Conservation (phyloP, 2,113 vertebrate genomes). For the Dromaius novaehollandiae region DNA sequence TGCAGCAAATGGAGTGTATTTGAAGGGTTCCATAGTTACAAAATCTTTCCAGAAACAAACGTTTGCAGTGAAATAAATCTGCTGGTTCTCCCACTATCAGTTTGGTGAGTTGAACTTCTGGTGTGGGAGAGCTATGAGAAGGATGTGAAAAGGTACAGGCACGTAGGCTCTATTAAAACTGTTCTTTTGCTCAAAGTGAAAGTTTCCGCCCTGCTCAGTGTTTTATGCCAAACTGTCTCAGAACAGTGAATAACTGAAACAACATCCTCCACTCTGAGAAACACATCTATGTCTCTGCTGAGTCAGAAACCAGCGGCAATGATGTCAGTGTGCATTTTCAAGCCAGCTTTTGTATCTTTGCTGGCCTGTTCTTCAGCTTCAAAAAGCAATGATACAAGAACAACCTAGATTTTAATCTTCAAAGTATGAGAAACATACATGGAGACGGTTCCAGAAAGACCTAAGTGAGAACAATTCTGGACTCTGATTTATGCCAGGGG, state of each 20-base stretch:
- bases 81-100: neutral
- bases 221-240: neutral
- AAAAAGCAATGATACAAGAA: neutral
- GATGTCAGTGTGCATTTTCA: neutral
- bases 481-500: neutral
- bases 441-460: neutral
- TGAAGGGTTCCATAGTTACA: neutral
- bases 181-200: conserved; percentile 55
- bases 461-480: neutral
- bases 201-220: neutral
- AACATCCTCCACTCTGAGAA: conserved; percentile 13
- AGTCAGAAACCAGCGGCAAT: conserved; percentile 25
- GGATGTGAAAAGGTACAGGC: neutral
- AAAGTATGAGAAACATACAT: fast-evolving
- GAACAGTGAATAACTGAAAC: conserved; percentile 11
- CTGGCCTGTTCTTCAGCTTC: neutral
- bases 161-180: neutral
- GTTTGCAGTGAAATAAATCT: neutral
- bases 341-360: neutral
- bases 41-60: neutral
- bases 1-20: neutral
- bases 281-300: neutral
- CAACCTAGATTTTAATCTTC: neutral
- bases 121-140: neutral
- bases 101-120: neutral